Base-by-base conservation (phyloP, 2,888 invertebrate species). In the Dolichopus griseipennis region DNA sequence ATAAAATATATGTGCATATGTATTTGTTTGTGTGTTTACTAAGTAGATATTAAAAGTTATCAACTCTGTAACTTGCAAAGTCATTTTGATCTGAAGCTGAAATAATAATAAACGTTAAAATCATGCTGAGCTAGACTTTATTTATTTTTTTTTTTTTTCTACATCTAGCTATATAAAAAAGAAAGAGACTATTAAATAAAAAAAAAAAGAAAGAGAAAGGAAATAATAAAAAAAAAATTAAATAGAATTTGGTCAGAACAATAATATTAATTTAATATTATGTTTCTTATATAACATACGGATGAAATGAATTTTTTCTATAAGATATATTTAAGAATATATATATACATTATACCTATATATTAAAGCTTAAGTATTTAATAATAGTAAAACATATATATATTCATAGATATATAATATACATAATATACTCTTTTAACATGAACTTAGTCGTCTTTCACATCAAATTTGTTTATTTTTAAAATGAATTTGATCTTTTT, bases 181-280 rank as follows among this genome's bases (percentile, higher is more conserved):
- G 12, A 43, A 15, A 15, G 12, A 15, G 12, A 52, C 9, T 15
- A 41, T 41, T 6, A 52, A n/a, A 52, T 6, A 52, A 52, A 52
- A 18, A 1, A 52, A n/a, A 52, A 18, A 52, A 12, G 18, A 3
- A 52, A 52, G 8, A 41, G 8, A 41, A 41, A 41, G 8, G 8
- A 41, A 41, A 41, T 41, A 41, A 15, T 41, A 12, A 41, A 27
- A 41, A 41, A 43, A 43, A 43, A 43, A 43, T 52, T 2, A 52
- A 52, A 12, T 12, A 52, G 52, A 18, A 52, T 52, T 18, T 52
- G n/a, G n/a, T n/a, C 52, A 52, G 18, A 18, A 52, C 52, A 52
- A 52, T 52, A 52, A 52, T 52, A 52, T 52, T 52, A 52, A 52
- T 52, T 52, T 52, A 52, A 52, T n/a, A n/a, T n/a, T n/a, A n/a